Conservation (phyloP, 1,140 invertebrate species). For the Trachymyrmex septentrionalis region DNA sequence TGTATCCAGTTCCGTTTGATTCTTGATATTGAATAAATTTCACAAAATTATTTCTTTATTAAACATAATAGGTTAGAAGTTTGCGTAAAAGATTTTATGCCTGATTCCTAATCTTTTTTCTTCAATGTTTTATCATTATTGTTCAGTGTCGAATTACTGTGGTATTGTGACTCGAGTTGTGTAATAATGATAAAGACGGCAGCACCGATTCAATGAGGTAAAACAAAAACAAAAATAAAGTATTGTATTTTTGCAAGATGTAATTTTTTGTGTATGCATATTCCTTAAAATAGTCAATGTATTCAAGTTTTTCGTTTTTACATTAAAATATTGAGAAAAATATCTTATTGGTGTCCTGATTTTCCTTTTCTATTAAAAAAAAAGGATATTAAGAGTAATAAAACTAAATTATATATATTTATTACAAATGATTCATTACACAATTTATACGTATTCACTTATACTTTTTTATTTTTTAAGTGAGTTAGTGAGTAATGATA, state of each 20-base stretch:
- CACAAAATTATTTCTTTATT: neutral
- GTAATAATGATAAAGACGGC: neutral
- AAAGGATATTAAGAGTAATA: neutral
- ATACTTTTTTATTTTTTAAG: conserved; percentile 1
- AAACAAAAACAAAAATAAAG: neutral
- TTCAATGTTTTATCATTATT: neutral
- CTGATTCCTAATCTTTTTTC: neutral
- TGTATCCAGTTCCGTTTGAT: neutral
- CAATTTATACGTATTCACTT: neutral
- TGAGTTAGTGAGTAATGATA: too few relatives aligned
- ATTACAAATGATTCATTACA: conserved; percentile 1
- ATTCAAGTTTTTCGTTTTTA: conserved; percentile 24
- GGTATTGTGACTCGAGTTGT: neutral
- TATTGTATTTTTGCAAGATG: neutral
- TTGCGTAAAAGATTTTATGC: neutral
- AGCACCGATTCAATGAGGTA: neutral
- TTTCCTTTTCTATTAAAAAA: neutral
- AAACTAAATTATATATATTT: neutral
- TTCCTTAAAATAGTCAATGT: neutral
- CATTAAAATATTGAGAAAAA: conserved; percentile 23
- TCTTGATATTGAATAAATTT: conserved; percentile 1
- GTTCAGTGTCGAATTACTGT: neutral
- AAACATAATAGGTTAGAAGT: neutral
- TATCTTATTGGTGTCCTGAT: conserved; percentile 1
- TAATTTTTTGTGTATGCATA: neutral